Conservation (phyloP, 2,797 vertebrate species). For the Siniperca obscura region DNA sequence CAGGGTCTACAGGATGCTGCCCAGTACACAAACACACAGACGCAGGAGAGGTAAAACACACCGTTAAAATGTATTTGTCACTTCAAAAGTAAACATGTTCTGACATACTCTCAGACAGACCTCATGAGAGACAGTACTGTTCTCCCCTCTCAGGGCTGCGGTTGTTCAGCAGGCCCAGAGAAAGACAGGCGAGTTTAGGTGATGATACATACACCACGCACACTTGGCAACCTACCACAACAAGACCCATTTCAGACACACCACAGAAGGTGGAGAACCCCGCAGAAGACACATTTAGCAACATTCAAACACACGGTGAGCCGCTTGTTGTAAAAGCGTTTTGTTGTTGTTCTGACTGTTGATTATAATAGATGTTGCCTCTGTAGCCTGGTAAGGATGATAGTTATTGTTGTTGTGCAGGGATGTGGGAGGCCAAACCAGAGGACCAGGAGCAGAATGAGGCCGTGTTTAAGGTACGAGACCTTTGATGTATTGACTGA, state of each 20-base stretch:
- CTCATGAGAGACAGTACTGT: not conserved
- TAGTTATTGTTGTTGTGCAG: conserved; percentile 50
- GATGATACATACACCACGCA: conserved; percentile 29
- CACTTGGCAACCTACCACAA: conserved; percentile 55
- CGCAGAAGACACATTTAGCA: conserved; percentile 36
- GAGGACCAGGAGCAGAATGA: conserved; percentile 77
- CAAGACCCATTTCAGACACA: conserved; percentile 27
- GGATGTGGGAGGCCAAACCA: conserved; percentile 62
- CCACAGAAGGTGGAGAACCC: conserved; percentile 37
- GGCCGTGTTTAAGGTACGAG: conserved; percentile 76
- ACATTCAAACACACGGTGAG: conserved; percentile 63
- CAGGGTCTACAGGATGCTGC: conserved; percentile 86
- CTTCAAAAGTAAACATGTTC: not conserved
- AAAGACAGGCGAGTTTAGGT: conserved; percentile 34
- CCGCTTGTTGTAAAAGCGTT: not conserved
- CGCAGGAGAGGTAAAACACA: conserved; percentile 67
- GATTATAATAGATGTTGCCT: not conserved
- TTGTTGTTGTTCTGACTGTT: not conserved
- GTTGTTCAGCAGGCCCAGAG: conserved; percentile 47
- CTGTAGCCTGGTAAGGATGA: not conserved
- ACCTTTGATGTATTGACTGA: not conserved
- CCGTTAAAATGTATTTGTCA: not conserved
- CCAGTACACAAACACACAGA: conserved; percentile 68
- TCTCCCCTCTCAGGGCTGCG: conserved; percentile 51
- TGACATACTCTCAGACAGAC: not conserved